These are phyloP conservation scores for Tragelaphus oryx DNA, from an alignment of 2,797 vertebrate species.

Conservation along the genomic window DNA sequence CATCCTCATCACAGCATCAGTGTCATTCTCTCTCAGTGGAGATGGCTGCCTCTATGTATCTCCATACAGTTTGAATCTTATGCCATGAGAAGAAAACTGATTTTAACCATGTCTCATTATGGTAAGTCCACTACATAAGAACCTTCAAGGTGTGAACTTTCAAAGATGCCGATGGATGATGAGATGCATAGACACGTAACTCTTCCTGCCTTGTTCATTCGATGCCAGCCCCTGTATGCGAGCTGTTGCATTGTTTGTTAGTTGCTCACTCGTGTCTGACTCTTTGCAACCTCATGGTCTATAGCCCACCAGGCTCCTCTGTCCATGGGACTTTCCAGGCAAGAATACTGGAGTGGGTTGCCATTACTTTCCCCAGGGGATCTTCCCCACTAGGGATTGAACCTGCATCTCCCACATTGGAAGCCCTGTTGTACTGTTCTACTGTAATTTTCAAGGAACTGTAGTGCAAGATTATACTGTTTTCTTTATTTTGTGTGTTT, in stretches of 20 bases:
- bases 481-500: background rate
- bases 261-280: background rate
- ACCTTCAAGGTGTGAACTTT: background rate
- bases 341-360: background rate
- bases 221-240: background rate
- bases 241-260: background rate
- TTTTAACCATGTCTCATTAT: background rate
- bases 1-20: background rate
- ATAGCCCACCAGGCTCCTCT: background rate
- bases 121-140: background rate
- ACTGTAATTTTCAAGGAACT: background rate
- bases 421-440: background rate
- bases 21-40: background rate
- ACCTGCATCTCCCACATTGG: accelerated
- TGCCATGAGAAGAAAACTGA: background rate
- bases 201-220: background rate
- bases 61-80: background rate
- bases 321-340: background rate
- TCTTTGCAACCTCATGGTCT: background rate
- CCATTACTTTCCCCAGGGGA: background rate
- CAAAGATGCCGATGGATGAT: background rate
- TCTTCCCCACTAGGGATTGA: background rate
- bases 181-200: background rate
- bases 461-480: background rate
- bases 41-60: background rate